Base-by-base conservation (phyloP, 2,888 invertebrate genomes). In the Ochlodes sylvanus region DNA sequence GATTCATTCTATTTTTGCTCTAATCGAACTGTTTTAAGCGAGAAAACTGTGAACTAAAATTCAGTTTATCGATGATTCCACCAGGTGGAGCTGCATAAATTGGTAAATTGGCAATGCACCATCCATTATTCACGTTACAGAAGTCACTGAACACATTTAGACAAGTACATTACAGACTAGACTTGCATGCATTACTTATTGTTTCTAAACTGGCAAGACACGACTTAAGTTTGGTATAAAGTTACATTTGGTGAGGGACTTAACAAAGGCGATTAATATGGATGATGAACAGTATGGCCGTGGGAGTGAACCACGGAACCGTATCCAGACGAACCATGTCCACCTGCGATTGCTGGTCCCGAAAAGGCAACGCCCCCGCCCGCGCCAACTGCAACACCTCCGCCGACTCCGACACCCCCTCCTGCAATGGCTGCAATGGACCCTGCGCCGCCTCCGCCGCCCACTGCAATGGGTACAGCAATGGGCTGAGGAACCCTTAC, bases 401-500 rank as follows among this genome's bases (percentile, higher is more conserved):
- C 32, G 0, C 69, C 74, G 2, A 67, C 72, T 9, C 69, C 27
- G 6, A n/a, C 41, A 15, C 7, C 42, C 3, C 27, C 32, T 0
- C 69, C 74, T 3, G 67, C 72, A 9, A 69, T n/a, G 12, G 21
- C 41, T 15, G 9, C 42, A 6, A 72, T 69, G 0, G 65, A 61
- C 0, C 67, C 70, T 21, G 69, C 57, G 32, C 38, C 62, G 1
- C 58, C 69, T n/a, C 57, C 64, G 44, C 27, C 27, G 27, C 79
- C 71, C 0, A 62, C 70, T 27, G 70, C 75, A 0, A 86, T 83
- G 0, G 83, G 76, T 68, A 84, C 90, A 17, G 82, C 86, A 72
- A 76, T 84, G 56, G 77, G 89, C 54, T 78, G 89, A 55, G 81
- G 93, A 71, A 88, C 87, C 73, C 85, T 82, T 1, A 86, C 91